phyloP scores from a whole-genome alignment of 2,888 invertebrate genomes.

The Orthosia gothica region DNA sequence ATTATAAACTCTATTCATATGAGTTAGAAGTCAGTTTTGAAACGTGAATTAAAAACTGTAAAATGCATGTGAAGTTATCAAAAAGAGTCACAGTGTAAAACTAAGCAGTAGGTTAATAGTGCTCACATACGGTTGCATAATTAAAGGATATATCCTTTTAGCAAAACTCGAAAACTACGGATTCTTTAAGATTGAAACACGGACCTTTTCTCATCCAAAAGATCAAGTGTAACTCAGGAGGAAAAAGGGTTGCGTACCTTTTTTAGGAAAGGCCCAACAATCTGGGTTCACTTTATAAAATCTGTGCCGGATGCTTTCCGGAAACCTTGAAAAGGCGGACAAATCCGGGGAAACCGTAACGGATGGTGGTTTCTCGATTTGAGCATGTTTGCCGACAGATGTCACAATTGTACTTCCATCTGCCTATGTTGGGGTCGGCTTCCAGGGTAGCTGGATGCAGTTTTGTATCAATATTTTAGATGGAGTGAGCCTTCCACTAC shows the following conservation, averaged over 20 bases:
- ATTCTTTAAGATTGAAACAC: background rate
- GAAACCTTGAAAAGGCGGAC: constrained; percentile 16
- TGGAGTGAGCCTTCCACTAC: too few relatives aligned
- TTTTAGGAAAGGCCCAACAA: constrained; percentile 37
- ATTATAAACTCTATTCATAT: constrained; percentile 29
- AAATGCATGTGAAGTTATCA: constrained; percentile 50
- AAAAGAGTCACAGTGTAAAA: constrained; percentile 13
- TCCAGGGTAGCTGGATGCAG: too few relatives aligned
- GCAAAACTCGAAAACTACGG: background rate
- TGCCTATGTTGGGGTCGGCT: too few relatives aligned
- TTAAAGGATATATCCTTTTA: background rate
- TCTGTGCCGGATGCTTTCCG: constrained; percentile 35
- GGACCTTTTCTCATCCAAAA: constrained; percentile 19
- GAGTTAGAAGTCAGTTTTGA: background rate
- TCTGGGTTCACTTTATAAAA: constrained; percentile 40
- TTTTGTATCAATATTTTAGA: too few relatives aligned
- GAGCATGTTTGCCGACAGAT: background rate
- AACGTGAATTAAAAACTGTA: constrained; percentile 24
- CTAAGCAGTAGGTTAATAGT: constrained; percentile 22
- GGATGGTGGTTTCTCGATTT: background rate
- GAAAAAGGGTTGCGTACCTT: constrained; percentile 35
- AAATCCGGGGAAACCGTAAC: constrained; percentile 1
- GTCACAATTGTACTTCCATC: background rate
- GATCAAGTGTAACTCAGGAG: background rate
- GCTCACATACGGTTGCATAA: background rate